Evolutionary conservation across 2,888 invertebrate species (phyloP), one percentile per base, ranked within the genome.

Genomic region (Hypercompe scribonia): DNA sequence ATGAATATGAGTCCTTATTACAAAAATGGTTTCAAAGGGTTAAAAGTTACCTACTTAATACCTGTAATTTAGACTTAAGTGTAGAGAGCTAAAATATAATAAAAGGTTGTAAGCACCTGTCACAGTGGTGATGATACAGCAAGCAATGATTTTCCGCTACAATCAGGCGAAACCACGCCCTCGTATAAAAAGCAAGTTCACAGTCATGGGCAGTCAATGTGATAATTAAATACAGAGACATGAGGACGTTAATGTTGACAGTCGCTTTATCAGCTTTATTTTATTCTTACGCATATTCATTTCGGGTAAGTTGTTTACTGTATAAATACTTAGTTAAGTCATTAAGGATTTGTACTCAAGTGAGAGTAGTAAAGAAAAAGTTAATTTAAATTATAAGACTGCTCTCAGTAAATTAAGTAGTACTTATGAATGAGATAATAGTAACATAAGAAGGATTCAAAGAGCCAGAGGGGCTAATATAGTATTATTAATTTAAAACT

Each of bases 131-230:
- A 83, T 87, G 88, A 89, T 87, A 91, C 90, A 90, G 89, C 90
- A 88, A 82, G 79, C 85, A 87, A 90, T 91, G 88, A 92, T 92
- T 91, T 90, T 89, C 91, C 93, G 90, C 90, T 82, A 88, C 87
- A 88, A 87, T 85, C 87, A 86, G 84, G 86, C 84, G 82, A 85
- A 87, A 87, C 94, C 94, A 94, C 95, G 93, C 95, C 95, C 93
- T 91, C 88, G 87, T 94, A 95, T 95, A 95, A 90, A 89, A 92
- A 80, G 82, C 91, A 95, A 94, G 94, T 95, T 95, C 95, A 94
- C 91, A 93, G 93, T 93, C 94, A 94, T 89, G 91, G 90, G 73
- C 82, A 88, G 84, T 84, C 91, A 91, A 90, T 91, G 84, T 84
- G 81, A 85, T 87, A 81, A 88, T 87, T 85, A 87, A 81, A 85